These are phyloP conservation scores for Rhynchophorus ferrugineus DNA, from an alignment of 1,140 invertebrate genomes.

Conservation along the genomic window DNA sequence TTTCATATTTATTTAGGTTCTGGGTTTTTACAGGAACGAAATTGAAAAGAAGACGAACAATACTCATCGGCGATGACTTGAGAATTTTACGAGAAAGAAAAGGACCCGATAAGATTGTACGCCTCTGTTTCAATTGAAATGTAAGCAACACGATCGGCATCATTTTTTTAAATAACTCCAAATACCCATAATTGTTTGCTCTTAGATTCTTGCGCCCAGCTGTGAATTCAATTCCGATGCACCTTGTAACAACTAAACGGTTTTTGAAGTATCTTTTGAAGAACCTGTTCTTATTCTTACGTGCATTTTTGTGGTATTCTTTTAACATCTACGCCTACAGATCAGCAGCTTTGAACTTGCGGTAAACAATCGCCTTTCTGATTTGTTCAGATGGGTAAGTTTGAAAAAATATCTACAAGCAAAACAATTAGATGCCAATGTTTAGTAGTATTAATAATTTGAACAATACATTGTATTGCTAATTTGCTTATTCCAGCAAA, in stretches of 20 bases:
- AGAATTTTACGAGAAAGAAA: too few relatives aligned
- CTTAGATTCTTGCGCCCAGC: background rate
- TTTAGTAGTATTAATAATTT: too few relatives aligned
- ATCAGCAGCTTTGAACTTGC: background rate
- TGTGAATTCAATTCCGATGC: conserved; percentile 8
- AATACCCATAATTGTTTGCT: conserved; percentile 4
- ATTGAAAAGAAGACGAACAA: too few relatives aligned
- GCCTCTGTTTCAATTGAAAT: conserved; percentile 1
- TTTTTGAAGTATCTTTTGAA: background rate
- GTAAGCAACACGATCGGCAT: background rate
- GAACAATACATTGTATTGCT: too few relatives aligned
- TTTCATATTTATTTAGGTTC: too few relatives aligned
- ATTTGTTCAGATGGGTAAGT: too few relatives aligned
- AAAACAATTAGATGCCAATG: too few relatives aligned
- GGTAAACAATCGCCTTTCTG: background rate
- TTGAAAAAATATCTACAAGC: too few relatives aligned
- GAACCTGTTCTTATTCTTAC: background rate
- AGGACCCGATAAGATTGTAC: too few relatives aligned
- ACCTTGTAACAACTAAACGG: conserved; percentile 4
- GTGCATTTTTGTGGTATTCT: background rate
- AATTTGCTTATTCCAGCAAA: too few relatives aligned
- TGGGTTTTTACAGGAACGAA: too few relatives aligned
- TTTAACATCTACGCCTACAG: background rate
- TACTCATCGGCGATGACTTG: too few relatives aligned
- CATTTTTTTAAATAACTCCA: background rate